Percentiles rank a stretch among this genome's conserved stretches.
These are phyloP conservation scores for Antrozous pallidus DNA, from an alignment of 2,797 vertebrate species.

Conservation along the genomic window DNA sequence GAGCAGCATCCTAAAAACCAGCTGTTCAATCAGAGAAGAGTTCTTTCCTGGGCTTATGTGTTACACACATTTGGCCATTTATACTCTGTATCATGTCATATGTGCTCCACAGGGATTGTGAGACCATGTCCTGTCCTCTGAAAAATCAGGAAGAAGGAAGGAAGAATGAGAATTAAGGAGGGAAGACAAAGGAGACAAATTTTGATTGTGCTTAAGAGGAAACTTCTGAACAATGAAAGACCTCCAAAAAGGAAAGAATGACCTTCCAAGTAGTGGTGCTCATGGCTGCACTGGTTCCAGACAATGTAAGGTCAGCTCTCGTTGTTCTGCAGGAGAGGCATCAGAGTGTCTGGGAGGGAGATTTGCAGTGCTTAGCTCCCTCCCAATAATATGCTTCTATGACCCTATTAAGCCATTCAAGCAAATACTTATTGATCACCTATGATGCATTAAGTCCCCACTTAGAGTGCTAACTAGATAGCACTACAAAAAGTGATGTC, in stretches of 20 bases:
- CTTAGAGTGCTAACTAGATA: neutral
- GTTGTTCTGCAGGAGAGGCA: neutral
- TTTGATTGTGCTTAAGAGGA: neutral
- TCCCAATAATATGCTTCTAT: neutral
- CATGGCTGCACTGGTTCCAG: neutral
- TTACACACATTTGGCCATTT: neutral
- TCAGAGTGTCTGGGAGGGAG: neutral
- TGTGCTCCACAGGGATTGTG: neutral
- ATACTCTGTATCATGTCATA: neutral
- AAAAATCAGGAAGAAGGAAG: neutral
- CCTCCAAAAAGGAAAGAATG: neutral
- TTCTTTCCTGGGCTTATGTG: neutral
- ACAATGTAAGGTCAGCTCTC: neutral
- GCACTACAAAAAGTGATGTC: neutral
- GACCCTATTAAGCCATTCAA: neutral
- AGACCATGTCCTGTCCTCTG: neutral
- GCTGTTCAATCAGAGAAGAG: neutral
- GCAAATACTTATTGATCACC: neutral
- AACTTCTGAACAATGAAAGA: neutral
- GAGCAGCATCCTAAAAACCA: constrained; percentile 42
- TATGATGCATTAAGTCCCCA: neutral
- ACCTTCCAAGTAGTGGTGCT: neutral
- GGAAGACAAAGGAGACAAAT: neutral
- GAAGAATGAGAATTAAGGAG: neutral
- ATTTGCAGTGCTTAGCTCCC: neutral